Conservation (phyloP, 1,140 invertebrate genomes). For the Latrodectus geometricus region DNA sequence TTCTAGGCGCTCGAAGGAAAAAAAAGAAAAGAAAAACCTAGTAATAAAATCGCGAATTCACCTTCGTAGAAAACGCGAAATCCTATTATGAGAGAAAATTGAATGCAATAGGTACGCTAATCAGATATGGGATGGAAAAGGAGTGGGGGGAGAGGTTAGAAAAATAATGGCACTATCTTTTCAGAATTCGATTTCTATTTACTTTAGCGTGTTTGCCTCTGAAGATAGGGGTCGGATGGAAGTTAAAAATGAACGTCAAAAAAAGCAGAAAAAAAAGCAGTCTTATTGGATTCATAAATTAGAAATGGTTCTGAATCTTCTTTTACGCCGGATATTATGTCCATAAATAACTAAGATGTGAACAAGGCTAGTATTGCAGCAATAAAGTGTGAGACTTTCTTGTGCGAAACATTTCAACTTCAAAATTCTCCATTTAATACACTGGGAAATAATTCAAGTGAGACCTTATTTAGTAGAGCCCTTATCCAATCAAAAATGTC, state of each 20-base stretch:
- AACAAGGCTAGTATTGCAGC: constrained; percentile 5
- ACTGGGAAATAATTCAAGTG: neutral
- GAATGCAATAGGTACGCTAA: neutral
- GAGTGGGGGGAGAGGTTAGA: no score
- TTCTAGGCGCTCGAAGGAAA: no score
- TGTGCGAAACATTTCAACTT: neutral
- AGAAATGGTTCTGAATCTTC: neutral
- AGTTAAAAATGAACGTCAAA: neutral
- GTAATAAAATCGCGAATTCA: neutral
- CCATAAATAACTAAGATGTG: constrained; percentile 4
- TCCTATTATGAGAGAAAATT: neutral
- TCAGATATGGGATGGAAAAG: neutral
- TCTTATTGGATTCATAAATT: constrained; percentile 50
- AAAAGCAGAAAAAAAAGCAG: neutral
- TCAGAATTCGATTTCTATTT: neutral
- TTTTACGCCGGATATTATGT: constrained; percentile 25
- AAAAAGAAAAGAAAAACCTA: no score
- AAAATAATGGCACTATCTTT: neutral
- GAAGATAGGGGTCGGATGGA: neutral
- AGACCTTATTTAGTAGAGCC: neutral
- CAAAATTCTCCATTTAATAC: neutral
- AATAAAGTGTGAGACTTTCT: constrained; percentile 11
- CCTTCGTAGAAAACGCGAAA: neutral
- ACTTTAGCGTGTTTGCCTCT: neutral
- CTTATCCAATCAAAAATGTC: neutral